Percentiles rank a stretch among this genome's conserved stretches.
Evolutionary conservation across 1,140 invertebrate species (phyloP).

Genomic region (Schlechtendalia chinensis): DNA sequence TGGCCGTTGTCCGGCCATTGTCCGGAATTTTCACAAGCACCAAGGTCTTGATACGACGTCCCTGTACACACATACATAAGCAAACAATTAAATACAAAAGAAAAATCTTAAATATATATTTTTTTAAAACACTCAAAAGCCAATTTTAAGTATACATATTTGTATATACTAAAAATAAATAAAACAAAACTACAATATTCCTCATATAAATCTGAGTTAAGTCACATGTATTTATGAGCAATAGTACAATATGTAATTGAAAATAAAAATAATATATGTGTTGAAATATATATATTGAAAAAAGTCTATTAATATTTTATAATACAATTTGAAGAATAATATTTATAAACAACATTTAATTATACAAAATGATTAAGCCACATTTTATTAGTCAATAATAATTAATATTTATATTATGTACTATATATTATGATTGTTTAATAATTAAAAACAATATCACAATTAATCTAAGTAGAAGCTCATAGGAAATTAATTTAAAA

Average conservation of each 20-base stretch:
- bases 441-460: not conserved
- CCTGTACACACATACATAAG: not conserved
- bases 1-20: slow-evolving; percentile 55
- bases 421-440: not conserved
- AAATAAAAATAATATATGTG: not conserved
- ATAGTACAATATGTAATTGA: slow-evolving; percentile 31
- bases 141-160: not conserved
- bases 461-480: slow-evolving; percentile 15
- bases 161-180: not conserved
- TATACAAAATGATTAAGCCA: slow-evolving; percentile 10
- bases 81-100: not conserved
- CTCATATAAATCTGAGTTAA: slow-evolving; percentile 17
- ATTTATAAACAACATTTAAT: not conserved
- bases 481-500: not conserved
- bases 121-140: slow-evolving; percentile 25
- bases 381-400: not conserved
- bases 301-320: not conserved
- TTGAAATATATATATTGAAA: not conserved
- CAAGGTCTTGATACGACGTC: slow-evolving; percentile 49
- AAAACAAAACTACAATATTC: slow-evolving; percentile 34
- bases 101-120: not conserved
- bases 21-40: slow-evolving; percentile 49
- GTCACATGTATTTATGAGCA: slow-evolving; percentile 48
- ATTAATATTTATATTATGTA: not conserved
- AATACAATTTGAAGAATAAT: not conserved